Conservation (phyloP, 2,888 invertebrate species). For the Theretra japonica region DNA sequence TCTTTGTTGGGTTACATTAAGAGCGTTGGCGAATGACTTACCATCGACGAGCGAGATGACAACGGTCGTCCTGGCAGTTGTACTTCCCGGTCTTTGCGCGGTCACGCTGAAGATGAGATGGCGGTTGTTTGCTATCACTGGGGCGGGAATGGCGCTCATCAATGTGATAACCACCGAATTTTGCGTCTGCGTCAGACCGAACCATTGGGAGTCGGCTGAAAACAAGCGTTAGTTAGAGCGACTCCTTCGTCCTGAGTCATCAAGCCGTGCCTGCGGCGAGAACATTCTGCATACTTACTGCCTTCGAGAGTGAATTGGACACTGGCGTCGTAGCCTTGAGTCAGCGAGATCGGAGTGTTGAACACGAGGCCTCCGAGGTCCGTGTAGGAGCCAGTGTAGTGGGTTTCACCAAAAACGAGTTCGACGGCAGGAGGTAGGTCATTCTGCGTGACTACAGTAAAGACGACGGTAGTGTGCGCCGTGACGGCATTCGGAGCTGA, state of each 20-base stretch:
- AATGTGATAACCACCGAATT: conserved; percentile 32
- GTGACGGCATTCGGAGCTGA: not conserved
- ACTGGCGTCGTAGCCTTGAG: conserved; percentile 32
- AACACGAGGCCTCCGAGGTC: conserved; percentile 3
- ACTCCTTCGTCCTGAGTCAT: not conserved
- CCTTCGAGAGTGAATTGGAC: conserved; percentile 36
- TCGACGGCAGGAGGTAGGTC: conserved; percentile 31
- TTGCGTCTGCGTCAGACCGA: conserved; percentile 38
- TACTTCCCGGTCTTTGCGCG: conserved; percentile 34
- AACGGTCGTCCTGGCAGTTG: conserved; percentile 36
- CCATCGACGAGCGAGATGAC: conserved; percentile 34
- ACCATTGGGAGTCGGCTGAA: conserved; percentile 51
- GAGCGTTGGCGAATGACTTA: not conserved
- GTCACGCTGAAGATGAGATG: conserved; percentile 45
- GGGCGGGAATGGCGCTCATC: conserved; percentile 31
- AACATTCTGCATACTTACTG: conserved; percentile 32
- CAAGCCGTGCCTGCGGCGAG: not conserved
- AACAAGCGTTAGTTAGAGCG: not conserved
- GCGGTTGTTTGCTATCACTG: conserved; percentile 40
- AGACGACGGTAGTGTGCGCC: conserved; percentile 43
- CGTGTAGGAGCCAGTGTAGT: conserved; percentile 12
- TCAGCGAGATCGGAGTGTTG: not conserved
- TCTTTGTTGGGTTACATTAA: not conserved
- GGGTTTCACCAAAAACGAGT: not conserved
- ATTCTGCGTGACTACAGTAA: conserved; percentile 47